Base-by-base conservation (phyloP, 2,797 vertebrate species). In the Scolopax bukidnonensis region DNA sequence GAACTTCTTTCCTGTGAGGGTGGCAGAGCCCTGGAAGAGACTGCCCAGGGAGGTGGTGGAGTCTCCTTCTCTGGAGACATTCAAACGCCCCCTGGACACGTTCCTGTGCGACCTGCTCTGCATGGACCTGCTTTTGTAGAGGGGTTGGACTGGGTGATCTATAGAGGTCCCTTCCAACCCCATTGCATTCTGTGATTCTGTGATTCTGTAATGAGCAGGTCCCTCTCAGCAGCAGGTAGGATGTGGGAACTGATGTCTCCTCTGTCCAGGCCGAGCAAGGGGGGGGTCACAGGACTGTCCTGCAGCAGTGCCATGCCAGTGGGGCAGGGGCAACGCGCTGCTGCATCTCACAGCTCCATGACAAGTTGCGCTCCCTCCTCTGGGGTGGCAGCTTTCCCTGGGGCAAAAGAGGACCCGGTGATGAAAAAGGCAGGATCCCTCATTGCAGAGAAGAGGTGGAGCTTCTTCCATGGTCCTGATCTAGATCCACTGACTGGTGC, bases 251-350 rank as follows among this genome's bases (percentile, higher is more conserved):
- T 57, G 25, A 24, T 23, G 30, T 27, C 12, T 14, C 50, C 28
- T 41, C 18, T 47, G 36, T 16, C 50, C 60, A 40, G 56, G 11
- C 23, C 41, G 65, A 53, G 84, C 41, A 17, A 5, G 10, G 32
- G 3, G 3, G 47, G 59, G 5, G 6, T 7, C 7, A 2, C 17
- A 6, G 32, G 64, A 15, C 1, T 2, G 27, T 12, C 18, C 19
- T 6, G 27, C 61, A 2, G n/a, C 59, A 10, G 59, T 11, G 54
- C 45, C 33, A 3, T 9, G 43, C 64, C 0, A 3, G 32, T 19
- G 1, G 61, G 40, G 45, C 43, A 36, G 41, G 45, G 56, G 36
- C 27, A 4, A 30, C 3, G 43, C 3, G 2, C 36, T 23, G n/a
- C 76, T 27, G 45, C 23, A 18, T 4, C 53, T 16, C 7, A 3